Conservation (phyloP, 2,113 vertebrate species). For the Spheniscus mendiculus region DNA sequence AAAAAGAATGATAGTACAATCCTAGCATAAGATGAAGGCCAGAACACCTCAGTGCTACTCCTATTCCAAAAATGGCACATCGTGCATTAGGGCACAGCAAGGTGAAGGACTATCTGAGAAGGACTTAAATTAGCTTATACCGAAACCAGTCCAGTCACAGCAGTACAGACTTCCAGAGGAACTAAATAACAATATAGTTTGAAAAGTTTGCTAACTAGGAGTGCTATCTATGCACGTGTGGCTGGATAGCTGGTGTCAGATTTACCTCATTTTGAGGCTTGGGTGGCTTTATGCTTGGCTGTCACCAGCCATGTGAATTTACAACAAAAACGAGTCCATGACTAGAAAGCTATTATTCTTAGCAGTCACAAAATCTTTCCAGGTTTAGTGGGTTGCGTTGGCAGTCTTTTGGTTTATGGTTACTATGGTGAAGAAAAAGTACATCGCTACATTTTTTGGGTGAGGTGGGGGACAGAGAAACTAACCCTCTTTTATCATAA, state of each 20-base stretch:
- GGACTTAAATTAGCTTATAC: not conserved
- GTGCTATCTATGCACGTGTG: rapidly evolving
- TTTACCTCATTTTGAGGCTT: not conserved
- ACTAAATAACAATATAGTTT: not conserved
- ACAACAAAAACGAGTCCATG: not conserved
- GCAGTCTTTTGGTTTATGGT: not conserved
- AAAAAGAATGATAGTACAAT: not conserved
- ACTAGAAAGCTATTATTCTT: not conserved
- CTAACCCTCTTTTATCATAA: not conserved
- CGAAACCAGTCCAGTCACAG: not conserved
- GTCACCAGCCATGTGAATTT: not conserved
- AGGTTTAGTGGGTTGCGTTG: not conserved
- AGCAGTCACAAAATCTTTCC: not conserved
- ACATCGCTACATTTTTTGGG: not conserved
- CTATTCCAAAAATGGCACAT: not conserved
- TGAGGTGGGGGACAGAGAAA: not conserved
- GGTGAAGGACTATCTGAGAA: not conserved
- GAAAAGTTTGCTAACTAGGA: not conserved
- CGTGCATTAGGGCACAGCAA: rapidly evolving
- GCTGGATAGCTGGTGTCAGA: not conserved
- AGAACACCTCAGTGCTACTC: not conserved
- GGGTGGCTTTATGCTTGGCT: not conserved
- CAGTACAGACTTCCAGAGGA: not conserved
- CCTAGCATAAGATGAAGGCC: not conserved
- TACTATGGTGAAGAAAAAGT: not conserved